Evolutionary conservation across 2,888 invertebrate genomes (phyloP).

Genomic region (Stegana nigrithorax): DNA sequence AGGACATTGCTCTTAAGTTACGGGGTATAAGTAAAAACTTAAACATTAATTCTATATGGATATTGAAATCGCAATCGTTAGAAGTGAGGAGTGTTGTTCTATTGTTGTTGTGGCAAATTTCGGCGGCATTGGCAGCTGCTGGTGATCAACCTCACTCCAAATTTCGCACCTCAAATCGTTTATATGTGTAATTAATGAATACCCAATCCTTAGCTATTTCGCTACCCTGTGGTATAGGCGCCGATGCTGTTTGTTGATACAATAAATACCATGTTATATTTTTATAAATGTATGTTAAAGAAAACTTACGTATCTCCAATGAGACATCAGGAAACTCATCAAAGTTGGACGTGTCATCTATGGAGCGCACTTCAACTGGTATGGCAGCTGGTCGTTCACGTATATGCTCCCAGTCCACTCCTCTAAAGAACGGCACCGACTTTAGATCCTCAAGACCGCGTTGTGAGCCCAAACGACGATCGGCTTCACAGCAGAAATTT

Average conservation of each 20-base stretch:
- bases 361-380: slow-evolving; percentile 96
- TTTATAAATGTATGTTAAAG: no score
- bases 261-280: slow-evolving; percentile 18
- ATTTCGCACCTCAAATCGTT: slow-evolving; percentile 88
- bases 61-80: slow-evolving; percentile 7
- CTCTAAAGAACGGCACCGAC: slow-evolving; percentile 92
- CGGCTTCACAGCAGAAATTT: slow-evolving; percentile 97
- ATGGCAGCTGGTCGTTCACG: slow-evolving; percentile 98
- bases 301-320: slow-evolving; percentile 93
- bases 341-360: slow-evolving; percentile 99
- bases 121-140: slow-evolving; percentile 46
- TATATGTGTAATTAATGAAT: slow-evolving; percentile 99
- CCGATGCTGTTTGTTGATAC: slow-evolving; percentile 77
- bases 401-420: slow-evolving; percentile 99
- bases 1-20: not conserved
- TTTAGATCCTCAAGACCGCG: slow-evolving; percentile 95
- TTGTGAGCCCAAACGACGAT: slow-evolving; percentile 89
- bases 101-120: slow-evolving; percentile 45
- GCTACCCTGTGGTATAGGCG: slow-evolving; percentile 89
- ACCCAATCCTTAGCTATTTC: slow-evolving; percentile 99
- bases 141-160: slow-evolving; percentile 55
- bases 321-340: slow-evolving; percentile 99
- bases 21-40: not conserved
- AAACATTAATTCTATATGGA: slow-evolving; percentile 8
- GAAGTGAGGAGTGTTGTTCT: not conserved